Conservation (phyloP, 1,140 invertebrate genomes). For the Pachypeltis micranthus region DNA sequence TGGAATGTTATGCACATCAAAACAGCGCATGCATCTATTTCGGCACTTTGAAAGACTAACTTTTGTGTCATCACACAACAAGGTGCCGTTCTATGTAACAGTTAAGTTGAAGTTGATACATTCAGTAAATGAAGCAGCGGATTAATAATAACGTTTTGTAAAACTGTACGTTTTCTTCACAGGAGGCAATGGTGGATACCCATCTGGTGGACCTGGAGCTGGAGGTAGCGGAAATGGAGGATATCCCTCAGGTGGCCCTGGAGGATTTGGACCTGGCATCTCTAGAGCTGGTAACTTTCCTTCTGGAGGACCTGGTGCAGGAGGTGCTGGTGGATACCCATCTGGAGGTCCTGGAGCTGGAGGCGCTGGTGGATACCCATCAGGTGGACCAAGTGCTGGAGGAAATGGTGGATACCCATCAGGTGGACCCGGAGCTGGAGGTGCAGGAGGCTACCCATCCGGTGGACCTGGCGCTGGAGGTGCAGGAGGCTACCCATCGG, state of each 20-base stretch:
- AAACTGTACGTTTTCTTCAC: too few relatives aligned
- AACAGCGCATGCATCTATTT: too few relatives aligned
- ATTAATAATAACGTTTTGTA: too few relatives aligned
- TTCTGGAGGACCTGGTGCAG: neutral
- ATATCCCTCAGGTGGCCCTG: neutral
- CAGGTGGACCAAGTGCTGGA: neutral
- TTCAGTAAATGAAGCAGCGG: too few relatives aligned
- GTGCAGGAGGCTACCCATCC: neutral
- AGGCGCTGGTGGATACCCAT: neutral
- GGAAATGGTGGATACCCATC: neutral
- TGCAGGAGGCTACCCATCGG: neutral
- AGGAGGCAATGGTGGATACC: neutral
- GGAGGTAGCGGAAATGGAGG: neutral
- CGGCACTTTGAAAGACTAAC: too few relatives aligned
- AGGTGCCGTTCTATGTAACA: too few relatives aligned
- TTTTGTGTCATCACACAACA: too few relatives aligned
- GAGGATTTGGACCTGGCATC: neutral
- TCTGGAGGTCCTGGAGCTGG: neutral
- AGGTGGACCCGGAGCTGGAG: neutral
- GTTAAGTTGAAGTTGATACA: too few relatives aligned
- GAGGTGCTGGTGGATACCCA: neutral
- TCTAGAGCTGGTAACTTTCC: neutral
- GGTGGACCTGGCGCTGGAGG: neutral
- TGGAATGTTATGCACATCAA: too few relatives aligned
- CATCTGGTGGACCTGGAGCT: neutral